phyloP scores from a whole-genome alignment of 2,113 vertebrate species.

The Amazona vittata region DNA sequence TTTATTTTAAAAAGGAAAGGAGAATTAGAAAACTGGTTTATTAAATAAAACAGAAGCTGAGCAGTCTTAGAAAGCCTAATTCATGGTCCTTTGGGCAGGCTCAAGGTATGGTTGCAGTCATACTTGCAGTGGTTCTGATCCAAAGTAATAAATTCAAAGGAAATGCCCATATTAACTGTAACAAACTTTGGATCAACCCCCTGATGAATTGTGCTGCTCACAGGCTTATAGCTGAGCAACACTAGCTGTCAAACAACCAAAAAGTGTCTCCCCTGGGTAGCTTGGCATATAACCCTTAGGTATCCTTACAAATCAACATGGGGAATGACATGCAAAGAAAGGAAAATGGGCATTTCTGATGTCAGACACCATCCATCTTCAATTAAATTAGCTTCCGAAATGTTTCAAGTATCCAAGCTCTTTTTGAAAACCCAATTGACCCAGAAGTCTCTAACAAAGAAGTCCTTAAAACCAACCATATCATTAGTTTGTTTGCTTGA shows the following conservation, averaged over 20 bases:
- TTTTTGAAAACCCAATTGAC: constrained; percentile 68
- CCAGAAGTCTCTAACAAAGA: constrained; percentile 63
- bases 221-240: constrained; percentile 11
- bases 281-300: constrained; percentile 59
- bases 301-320: constrained; percentile 65
- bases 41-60: not conserved
- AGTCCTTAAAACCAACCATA: constrained; percentile 44
- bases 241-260: constrained; percentile 31
- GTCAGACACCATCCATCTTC: constrained; percentile 68
- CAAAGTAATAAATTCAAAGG: not conserved
- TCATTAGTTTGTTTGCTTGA: constrained; percentile 62
- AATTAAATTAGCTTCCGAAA: constrained; percentile 68
- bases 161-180: not conserved
- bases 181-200: constrained; percentile 12
- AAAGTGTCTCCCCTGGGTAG: constrained; percentile 54
- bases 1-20: not conserved
- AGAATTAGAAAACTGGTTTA: not conserved
- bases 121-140: not conserved
- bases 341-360: constrained; percentile 66
- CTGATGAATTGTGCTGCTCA: constrained; percentile 12
- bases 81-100: not conserved
- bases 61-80: not conserved
- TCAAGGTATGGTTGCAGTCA: not conserved
- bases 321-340: constrained; percentile 58
- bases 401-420: constrained; percentile 45